A percentile compares a stretch with the other conserved stretches of the same genome.
phyloP scores from a whole-genome alignment of 2,888 invertebrate species.

The Chloromyia formosa region DNA sequence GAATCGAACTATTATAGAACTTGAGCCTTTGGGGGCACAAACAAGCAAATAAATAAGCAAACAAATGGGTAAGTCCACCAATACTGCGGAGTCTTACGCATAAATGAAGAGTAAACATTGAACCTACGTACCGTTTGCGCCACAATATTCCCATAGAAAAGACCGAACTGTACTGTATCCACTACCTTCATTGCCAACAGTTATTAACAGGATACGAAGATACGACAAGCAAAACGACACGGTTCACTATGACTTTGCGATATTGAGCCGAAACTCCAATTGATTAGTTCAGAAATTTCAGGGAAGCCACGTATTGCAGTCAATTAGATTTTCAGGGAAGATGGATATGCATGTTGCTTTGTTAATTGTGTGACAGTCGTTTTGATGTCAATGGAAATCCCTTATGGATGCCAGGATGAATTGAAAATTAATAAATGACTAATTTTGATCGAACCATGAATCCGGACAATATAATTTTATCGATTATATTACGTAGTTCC shows the following conservation, averaged over 20 bases:
- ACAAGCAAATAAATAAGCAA: constrained; percentile 26
- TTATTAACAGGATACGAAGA: constrained; percentile 23
- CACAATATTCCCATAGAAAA: constrained; percentile 7
- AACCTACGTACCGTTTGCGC: not conserved
- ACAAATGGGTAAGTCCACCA: constrained; percentile 15
- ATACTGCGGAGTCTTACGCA: not conserved
- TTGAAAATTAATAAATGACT: too few species aligned
- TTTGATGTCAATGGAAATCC: too few species aligned
- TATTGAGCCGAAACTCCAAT: not conserved
- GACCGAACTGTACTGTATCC: not conserved
- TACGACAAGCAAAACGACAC: not conserved
- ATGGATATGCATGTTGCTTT: too few species aligned
- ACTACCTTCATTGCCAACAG: not conserved
- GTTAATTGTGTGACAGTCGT: too few species aligned
- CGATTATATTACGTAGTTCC: too few species aligned
- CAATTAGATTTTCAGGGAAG: too few species aligned
- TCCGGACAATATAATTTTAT: too few species aligned
- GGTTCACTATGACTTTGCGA: not conserved
- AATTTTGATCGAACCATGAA: too few species aligned
- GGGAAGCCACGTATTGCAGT: too few species aligned
- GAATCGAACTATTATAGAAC: not conserved
- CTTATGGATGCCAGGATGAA: too few species aligned
- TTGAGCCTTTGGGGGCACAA: constrained; percentile 1
- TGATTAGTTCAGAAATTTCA: too few species aligned
- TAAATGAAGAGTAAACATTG: not conserved